Base-by-base conservation (phyloP, 1,140 invertebrate genomes). In the Drosophila sp. region DNA sequence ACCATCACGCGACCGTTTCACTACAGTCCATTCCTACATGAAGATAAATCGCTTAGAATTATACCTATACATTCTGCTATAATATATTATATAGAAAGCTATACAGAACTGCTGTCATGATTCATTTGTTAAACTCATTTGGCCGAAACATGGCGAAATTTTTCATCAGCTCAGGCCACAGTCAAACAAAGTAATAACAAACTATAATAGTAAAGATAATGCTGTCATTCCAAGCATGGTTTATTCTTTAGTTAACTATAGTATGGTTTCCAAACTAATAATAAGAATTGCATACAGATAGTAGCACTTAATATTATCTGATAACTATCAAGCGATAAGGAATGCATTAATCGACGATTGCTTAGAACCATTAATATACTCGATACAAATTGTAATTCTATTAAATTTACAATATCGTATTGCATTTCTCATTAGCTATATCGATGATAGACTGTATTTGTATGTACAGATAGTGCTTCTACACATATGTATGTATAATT, bases 51-150 rank as follows among this genome's bases (percentile, higher is more conserved):
- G 56, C 61, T 40, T 16, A 56, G 46, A 67, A 62, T 63, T 48
- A 48, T 67, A 34, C 11, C 16, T 40, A 41, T 50, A 45, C 21
- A 27, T 48, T 61, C 32, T 25, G 48, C 11, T 70, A 64, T 54
- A 64, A 54, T 51, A 69, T 69, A 54, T 53, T 36, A 13, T 57
- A 16, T 66, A 58, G 56, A 69, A 73, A 69, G 38, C 71, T 58
- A 38, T 65, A 54, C 46, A 54, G 38, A 72, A 54, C 34, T 38
- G 25, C 45, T 72, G 72, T 51, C 72, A 75, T 75, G 67, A 75
- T 65, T 75, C 72, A 75, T 75, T 71, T 74, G 67, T 61, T 53
- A 59, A 65, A 64, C 46, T 65, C 54, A 72, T 64, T 75, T 75
- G 59, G 53, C 59, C 66, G 64, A 58, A 75, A 71, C 54, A 53